Evolutionary conservation across 2,888 invertebrate genomes (phyloP).

Genomic region (Amiota communis): DNA sequence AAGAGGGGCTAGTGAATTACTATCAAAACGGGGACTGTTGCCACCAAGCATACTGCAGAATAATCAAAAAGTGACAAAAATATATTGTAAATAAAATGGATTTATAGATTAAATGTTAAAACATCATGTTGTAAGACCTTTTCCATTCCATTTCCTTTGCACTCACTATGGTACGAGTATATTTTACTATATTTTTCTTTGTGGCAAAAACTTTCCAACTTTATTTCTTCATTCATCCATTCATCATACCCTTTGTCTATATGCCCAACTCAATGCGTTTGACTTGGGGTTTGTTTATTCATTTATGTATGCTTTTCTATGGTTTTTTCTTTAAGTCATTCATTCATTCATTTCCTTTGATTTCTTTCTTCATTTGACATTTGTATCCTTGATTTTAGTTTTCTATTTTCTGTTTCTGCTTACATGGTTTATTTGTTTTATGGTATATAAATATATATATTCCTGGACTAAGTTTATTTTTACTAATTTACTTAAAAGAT

Average conservation of each 20-base stretch:
- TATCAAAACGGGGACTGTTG: too few relatives aligned
- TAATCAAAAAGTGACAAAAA: too few relatives aligned
- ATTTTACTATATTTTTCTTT: slow-evolving; percentile 2
- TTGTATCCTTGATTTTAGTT: background rate
- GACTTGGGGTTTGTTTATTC: background rate
- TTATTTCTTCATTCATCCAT: slow-evolving; percentile 25
- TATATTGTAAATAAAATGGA: too few relatives aligned
- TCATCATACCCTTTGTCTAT: background rate
- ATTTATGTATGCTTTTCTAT: too few relatives aligned
- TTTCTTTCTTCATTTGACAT: background rate
- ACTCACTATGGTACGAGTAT: too few relatives aligned
- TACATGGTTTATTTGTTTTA: slow-evolving; percentile 6
- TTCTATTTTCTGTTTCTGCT: background rate
- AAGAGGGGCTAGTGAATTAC: too few relatives aligned
- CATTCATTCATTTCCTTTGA: background rate
- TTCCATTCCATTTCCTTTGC: too few relatives aligned
- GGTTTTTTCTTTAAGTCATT: too few relatives aligned
- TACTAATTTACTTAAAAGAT: slow-evolving; percentile 60
- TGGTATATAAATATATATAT: background rate
- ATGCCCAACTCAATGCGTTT: slow-evolving; percentile 9
- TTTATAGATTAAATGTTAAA: too few relatives aligned
- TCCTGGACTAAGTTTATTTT: slow-evolving; percentile 51
- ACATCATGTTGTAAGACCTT: too few relatives aligned
- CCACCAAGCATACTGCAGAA: too few relatives aligned
- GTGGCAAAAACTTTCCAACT: slow-evolving; percentile 17